Percentiles rank a stretch among this genome's conserved stretches.
Evolutionary conservation across 2,113 vertebrate genomes (phyloP).

Genomic region (Cryptotis parvus): DNA sequence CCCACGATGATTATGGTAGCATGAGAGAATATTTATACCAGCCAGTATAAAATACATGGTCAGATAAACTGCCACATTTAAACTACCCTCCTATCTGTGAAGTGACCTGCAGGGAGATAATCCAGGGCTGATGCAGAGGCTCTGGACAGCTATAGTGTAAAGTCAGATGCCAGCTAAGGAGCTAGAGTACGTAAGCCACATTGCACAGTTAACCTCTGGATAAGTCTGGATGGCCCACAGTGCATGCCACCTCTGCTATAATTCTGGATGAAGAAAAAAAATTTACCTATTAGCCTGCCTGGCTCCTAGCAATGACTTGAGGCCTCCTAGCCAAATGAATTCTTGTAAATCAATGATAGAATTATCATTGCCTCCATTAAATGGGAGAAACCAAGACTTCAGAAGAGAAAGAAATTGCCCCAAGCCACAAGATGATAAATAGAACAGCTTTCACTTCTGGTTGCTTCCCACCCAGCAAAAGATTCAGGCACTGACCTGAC

Average conservation of each 20-base stretch:
- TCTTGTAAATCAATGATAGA: background rate
- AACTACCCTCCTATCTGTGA: no score
- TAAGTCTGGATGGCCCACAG: background rate
- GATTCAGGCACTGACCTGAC: background rate
- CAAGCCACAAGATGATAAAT: background rate
- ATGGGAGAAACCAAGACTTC: background rate
- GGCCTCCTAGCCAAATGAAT: background rate
- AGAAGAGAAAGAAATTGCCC: background rate
- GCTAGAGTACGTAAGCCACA: fast-evolving
- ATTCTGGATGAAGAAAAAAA: background rate
- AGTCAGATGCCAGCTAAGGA: background rate
- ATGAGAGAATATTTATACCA: no score
- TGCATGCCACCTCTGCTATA: background rate
- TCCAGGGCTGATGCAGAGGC: no score
- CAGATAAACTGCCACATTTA: no score
- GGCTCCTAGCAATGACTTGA: background rate
- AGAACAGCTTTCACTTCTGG: background rate
- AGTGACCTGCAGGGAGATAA: no score
- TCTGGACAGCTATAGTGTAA: no score
- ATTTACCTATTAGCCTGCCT: background rate
- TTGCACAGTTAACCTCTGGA: background rate
- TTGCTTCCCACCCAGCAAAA: background rate
- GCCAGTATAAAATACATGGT: no score
- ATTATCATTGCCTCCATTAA: background rate
- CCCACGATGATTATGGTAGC: no score